Percentiles rank a stretch among this genome's conserved stretches.
Evolutionary conservation across 2,113 vertebrate genomes (phyloP).

Genomic region (Maccullochella peelii): DNA sequence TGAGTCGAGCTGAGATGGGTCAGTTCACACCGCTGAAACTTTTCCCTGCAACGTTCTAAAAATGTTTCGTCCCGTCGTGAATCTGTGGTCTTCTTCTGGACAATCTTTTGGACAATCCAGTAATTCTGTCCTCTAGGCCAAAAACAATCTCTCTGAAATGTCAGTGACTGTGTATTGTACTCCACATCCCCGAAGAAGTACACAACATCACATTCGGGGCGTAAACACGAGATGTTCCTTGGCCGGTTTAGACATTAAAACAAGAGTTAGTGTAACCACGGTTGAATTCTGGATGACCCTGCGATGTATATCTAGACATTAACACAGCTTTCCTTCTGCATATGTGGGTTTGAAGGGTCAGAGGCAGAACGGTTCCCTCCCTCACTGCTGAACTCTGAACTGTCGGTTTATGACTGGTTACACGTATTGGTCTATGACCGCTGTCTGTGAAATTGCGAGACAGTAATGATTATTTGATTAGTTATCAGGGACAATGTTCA

Average conservation of each 20-base stretch:
- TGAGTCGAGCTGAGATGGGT: too few species aligned
- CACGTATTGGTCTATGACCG: neutral
- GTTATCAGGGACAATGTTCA: neutral
- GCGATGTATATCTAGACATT: neutral
- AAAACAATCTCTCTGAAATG: neutral
- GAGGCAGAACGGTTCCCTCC: neutral
- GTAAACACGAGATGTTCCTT: neutral
- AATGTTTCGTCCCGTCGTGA: too few species aligned
- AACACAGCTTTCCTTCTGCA: neutral
- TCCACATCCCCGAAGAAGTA: neutral
- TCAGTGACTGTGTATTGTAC: neutral
- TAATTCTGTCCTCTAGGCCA: neutral
- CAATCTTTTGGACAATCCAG: too few species aligned
- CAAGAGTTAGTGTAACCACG: too few species aligned
- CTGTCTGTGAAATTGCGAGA: too few species aligned
- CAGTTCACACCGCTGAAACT: too few species aligned
- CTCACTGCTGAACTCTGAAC: slow-evolving; percentile 13
- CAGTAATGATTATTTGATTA: neutral
- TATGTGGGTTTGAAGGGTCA: neutral
- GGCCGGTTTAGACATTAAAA: neutral
- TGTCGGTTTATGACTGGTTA: neutral
- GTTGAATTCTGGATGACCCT: too few species aligned
- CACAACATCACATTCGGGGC: neutral
- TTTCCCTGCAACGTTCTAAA: too few species aligned
- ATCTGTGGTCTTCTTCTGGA: too few species aligned